Conservation (phyloP, 2,797 vertebrate genomes). For the Onychomys torridus region DNA sequence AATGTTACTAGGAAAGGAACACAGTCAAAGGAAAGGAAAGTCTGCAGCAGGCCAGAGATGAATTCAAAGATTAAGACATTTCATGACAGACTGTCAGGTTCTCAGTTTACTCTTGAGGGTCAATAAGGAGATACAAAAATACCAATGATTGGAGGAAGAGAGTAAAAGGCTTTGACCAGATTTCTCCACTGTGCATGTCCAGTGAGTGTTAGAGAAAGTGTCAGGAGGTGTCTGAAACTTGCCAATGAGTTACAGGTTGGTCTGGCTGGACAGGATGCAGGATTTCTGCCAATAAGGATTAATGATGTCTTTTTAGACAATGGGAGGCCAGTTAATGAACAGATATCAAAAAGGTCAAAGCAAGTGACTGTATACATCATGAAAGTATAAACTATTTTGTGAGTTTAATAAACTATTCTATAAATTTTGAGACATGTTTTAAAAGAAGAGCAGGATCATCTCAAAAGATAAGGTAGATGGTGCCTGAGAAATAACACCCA, state of each 20-base stretch:
- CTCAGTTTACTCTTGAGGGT: not conserved
- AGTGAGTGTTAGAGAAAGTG: not conserved
- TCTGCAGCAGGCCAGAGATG: not conserved
- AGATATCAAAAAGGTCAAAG: not conserved
- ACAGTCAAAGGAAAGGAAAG: not conserved
- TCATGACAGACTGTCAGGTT: not conserved
- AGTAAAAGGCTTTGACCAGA: not conserved
- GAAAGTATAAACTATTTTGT: constrained; percentile 5
- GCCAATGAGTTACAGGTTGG: not conserved
- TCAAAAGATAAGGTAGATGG: not conserved
- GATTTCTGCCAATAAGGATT: constrained; percentile 12
- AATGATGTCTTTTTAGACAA: not conserved
- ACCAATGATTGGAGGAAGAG: not conserved
- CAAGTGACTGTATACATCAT: constrained; percentile 23
- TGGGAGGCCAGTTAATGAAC: not conserved
- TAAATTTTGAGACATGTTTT: constrained; percentile 24
- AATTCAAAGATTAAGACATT: constrained; percentile 46
- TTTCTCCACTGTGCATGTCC: not conserved
- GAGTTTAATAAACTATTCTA: not conserved
- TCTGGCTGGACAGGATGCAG: not conserved
- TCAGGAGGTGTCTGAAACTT: not conserved
- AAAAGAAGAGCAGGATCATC: not conserved
- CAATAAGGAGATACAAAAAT: constrained; percentile 15
- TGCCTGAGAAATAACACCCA: not conserved
- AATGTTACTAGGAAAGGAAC: constrained; percentile 17